phyloP scores from a whole-genome alignment of 1,140 invertebrate species.

The Drosophila albomicans region DNA sequence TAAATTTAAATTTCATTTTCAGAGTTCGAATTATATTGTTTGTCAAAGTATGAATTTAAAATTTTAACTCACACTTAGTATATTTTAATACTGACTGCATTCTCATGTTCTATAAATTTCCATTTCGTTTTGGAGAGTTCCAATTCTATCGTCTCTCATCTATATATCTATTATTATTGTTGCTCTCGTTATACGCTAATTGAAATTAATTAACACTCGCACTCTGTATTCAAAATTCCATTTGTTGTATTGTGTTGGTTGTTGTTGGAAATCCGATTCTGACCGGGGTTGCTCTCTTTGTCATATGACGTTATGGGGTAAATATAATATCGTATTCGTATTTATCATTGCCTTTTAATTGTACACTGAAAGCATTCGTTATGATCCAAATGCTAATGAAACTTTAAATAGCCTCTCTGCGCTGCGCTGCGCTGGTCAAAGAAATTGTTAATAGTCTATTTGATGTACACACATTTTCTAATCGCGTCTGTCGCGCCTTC shows the following conservation, averaged over 20 bases:
- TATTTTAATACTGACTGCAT: no score
- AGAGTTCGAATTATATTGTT: no score
- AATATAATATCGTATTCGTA: conserved; percentile 31
- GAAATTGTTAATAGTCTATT: conserved; percentile 31
- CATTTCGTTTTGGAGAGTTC: conserved; percentile 17
- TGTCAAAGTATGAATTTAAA: no score
- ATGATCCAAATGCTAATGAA: conserved; percentile 50
- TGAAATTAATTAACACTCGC: conserved; percentile 79
- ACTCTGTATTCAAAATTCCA: conserved; percentile 32
- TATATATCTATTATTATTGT: conserved; percentile 27
- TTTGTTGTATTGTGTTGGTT: neutral
- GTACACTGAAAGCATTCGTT: conserved; percentile 55
- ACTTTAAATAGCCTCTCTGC: conserved; percentile 51
- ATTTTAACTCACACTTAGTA: no score
- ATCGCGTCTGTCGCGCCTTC: conserved; percentile 12
- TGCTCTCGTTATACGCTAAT: conserved; percentile 68
- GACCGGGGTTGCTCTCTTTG: conserved; percentile 38
- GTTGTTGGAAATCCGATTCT: conserved; percentile 38
- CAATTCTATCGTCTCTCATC: neutral
- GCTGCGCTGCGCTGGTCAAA: neutral
- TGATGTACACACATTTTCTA: conserved; percentile 14
- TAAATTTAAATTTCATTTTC: conserved; percentile 30
- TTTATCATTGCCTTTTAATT: conserved; percentile 54
- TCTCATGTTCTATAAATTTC: conserved; percentile 23
- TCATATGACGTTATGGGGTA: conserved; percentile 65